These are phyloP conservation scores for Manis pentadactyla DNA, from an alignment of 2,797 vertebrate species.

Conservation along the genomic window DNA sequence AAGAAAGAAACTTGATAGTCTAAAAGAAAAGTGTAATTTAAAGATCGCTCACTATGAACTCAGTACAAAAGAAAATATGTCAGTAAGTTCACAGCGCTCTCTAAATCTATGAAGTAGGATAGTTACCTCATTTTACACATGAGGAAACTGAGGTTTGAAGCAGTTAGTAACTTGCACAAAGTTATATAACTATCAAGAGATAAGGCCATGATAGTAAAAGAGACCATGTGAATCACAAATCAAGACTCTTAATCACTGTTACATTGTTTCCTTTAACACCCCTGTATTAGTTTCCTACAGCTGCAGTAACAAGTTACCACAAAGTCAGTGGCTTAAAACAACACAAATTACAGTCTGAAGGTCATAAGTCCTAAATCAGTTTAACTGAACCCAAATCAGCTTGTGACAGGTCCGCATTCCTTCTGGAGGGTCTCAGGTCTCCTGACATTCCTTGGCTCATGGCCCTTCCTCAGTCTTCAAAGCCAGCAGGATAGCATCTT, in stretches of 20 bases:
- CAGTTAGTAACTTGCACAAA: neutral
- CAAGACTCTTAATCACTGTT: neutral
- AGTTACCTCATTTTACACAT: neutral
- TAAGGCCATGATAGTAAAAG: neutral
- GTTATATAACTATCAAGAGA: neutral
- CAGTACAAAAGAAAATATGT: neutral
- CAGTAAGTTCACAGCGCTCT: neutral
- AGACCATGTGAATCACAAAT: neutral
- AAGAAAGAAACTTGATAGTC: neutral
- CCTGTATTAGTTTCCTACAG: neutral
- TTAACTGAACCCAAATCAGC: constrained; percentile 1
- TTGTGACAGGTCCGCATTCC: neutral
- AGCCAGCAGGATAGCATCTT: neutral
- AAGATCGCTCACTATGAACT: neutral
- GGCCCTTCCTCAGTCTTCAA: neutral
- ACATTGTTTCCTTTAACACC: neutral
- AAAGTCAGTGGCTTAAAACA: neutral
- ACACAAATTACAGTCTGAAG: neutral
- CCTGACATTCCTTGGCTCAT: neutral
- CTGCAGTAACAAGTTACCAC: neutral
- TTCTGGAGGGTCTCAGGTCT: neutral
- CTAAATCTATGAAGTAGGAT: neutral
- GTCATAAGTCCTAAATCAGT: neutral
- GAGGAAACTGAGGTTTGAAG: constrained; percentile 10
- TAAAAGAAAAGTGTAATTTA: neutral